These are phyloP conservation scores for Eulemur macaco DNA, from an alignment of 2,113 vertebrate genomes.

Conservation along the genomic window DNA sequence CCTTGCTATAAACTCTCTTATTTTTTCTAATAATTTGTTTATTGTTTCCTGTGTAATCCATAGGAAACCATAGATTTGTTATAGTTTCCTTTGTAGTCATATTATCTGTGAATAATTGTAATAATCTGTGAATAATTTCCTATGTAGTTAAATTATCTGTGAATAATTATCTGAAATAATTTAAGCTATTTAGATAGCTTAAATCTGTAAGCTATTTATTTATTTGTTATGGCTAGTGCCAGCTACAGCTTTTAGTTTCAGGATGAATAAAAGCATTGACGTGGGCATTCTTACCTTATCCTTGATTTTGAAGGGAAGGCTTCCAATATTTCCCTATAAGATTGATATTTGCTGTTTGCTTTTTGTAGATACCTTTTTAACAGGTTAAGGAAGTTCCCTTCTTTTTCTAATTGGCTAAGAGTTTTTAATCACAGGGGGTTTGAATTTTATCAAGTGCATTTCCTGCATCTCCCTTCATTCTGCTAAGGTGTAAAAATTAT, in stretches of 20 bases:
- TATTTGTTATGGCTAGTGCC: background rate
- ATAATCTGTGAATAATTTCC: too few relatives aligned
- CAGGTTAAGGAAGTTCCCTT: background rate
- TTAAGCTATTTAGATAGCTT: too few relatives aligned
- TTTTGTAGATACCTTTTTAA: background rate
- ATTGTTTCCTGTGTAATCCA: background rate
- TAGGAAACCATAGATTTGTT: background rate
- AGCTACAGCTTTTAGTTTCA: background rate
- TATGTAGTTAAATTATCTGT: too few relatives aligned
- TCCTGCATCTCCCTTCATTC: background rate
- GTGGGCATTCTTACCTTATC: background rate
- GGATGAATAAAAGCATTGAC: background rate
- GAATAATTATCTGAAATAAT: too few relatives aligned
- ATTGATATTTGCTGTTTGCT: background rate
- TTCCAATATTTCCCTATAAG: background rate
- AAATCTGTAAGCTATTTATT: background rate
- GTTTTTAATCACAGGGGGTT: background rate
- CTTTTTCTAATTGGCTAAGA: conserved; percentile 3
- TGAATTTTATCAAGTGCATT: background rate
- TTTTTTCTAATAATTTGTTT: background rate
- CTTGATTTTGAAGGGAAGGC: background rate
- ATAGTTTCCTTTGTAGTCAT: background rate
- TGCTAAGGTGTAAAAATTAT: background rate
- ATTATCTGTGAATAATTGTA: background rate
- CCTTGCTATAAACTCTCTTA: background rate